phyloP scores from a whole-genome alignment of 2,797 vertebrate species.

The Macropodus opercularis region DNA sequence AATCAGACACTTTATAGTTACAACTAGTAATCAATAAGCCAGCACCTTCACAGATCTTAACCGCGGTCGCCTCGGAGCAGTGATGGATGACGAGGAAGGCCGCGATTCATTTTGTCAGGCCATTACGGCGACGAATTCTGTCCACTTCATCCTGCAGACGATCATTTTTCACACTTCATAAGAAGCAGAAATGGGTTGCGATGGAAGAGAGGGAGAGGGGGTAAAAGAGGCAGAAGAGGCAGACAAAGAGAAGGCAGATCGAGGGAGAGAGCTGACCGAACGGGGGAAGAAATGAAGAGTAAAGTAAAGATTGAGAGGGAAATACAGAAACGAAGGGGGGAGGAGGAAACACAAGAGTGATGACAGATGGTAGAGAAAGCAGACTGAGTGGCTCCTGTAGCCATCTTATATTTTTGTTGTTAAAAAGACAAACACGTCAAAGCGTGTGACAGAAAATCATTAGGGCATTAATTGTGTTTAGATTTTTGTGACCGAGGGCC shows the following conservation, averaged over 20 bases:
- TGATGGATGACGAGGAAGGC: conserved; percentile 80
- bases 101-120: conserved; percentile 80
- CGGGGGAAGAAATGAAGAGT: conserved; percentile 48
- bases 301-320: conserved; percentile 45
- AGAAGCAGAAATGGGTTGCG: conserved; percentile 68
- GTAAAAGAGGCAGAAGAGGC: conserved; percentile 11
- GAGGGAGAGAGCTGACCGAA: conserved; percentile 25
- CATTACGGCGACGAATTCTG: conserved; percentile 76
- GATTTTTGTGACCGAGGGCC: conserved; percentile 1
- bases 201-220: conserved; percentile 33
- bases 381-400: conserved; percentile 39
- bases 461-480: conserved; percentile 17
- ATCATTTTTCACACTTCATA: conserved; percentile 81
- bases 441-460: conserved; percentile 15
- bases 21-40: conserved; percentile 80
- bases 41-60: conserved; percentile 78
- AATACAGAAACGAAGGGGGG: conserved; percentile 29
- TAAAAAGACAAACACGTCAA: background rate
- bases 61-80: conserved; percentile 70
- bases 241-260: conserved; percentile 22
- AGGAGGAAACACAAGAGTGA: conserved; percentile 40
- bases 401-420: conserved; percentile 20
- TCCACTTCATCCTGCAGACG: conserved; percentile 77
- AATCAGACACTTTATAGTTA: conserved; percentile 79
- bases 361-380: conserved; percentile 43